Conservation (phyloP, 1,140 invertebrate genomes). For the Spodoptera frugiperda region DNA sequence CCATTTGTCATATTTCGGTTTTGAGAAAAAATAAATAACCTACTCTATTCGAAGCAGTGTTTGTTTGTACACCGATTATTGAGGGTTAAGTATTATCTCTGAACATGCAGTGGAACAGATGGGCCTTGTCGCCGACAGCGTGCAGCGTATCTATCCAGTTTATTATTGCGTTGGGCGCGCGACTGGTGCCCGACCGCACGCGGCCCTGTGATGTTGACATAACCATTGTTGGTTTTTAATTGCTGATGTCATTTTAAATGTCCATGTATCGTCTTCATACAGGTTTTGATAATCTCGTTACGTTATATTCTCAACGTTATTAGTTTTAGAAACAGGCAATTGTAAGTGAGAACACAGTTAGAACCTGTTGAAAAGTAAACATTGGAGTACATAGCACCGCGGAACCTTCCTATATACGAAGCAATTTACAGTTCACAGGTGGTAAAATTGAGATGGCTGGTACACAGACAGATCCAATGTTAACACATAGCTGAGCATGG, state of each 20-base stretch:
- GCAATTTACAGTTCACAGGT: constrained; percentile 71
- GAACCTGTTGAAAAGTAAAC: constrained; percentile 46
- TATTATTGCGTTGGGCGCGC: constrained; percentile 57
- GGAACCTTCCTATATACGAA: constrained; percentile 52
- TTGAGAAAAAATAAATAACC: constrained; percentile 83
- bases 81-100: constrained; percentile 79
- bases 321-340: constrained; percentile 13
- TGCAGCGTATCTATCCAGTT: constrained; percentile 56
- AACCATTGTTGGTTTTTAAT: constrained; percentile 13
- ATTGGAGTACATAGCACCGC: constrained; percentile 38
- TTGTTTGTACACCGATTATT: constrained; percentile 82
- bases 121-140: constrained; percentile 68
- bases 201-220: constrained; percentile 1
- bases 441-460: constrained; percentile 65
- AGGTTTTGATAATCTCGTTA: too few species aligned
- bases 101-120: constrained; percentile 69
- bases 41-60: constrained; percentile 79
- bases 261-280: too few species aligned
- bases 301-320: not conserved
- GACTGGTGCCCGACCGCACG: constrained; percentile 1
- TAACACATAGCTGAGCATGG: constrained; percentile 72
- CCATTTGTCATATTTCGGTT: constrained; percentile 85
- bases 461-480: constrained; percentile 60
- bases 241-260: not conserved
- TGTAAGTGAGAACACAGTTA: not conserved